These are phyloP conservation scores for Stichodactyla helianthus DNA, from an alignment of 64 coral and sea anemone genomes.

Conservation along the genomic window DNA sequence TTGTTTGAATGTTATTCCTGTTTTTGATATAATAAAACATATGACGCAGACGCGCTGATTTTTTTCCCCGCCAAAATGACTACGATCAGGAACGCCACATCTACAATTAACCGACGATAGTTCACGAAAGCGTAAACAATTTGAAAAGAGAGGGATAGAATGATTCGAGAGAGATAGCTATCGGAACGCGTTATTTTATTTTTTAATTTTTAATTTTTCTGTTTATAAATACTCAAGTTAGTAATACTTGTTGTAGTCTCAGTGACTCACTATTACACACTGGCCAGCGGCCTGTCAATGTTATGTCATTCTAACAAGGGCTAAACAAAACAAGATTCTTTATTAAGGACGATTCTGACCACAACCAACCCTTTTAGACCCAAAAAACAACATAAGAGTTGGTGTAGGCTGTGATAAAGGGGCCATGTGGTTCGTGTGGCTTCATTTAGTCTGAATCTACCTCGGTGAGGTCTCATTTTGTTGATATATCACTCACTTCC, in stretches of 20 bases:
- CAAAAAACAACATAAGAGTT: neutral
- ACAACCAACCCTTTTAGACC: neutral
- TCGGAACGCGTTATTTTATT: too few species aligned
- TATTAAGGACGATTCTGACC: neutral
- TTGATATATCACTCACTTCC: neutral
- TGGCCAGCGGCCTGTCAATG: neutral
- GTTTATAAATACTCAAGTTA: too few species aligned
- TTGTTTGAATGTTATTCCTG: neutral
- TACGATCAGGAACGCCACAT: neutral
- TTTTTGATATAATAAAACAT: neutral
- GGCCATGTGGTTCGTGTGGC: neutral
- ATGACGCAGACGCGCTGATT: neutral
- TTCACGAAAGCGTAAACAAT: neutral
- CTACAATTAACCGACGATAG: neutral
- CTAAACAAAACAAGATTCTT: neutral
- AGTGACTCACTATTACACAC: too few species aligned
- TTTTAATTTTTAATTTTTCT: too few species aligned
- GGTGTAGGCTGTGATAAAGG: neutral
- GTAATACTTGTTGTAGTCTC: too few species aligned
- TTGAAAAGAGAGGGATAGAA: neutral
- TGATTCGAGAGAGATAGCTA: too few species aligned
- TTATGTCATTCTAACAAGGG: neutral
- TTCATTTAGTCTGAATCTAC: neutral
- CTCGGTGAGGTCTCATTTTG: neutral
- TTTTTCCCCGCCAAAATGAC: neutral